Conservation (phyloP, 1,140 invertebrate genomes). For the Drosophila melanica region DNA sequence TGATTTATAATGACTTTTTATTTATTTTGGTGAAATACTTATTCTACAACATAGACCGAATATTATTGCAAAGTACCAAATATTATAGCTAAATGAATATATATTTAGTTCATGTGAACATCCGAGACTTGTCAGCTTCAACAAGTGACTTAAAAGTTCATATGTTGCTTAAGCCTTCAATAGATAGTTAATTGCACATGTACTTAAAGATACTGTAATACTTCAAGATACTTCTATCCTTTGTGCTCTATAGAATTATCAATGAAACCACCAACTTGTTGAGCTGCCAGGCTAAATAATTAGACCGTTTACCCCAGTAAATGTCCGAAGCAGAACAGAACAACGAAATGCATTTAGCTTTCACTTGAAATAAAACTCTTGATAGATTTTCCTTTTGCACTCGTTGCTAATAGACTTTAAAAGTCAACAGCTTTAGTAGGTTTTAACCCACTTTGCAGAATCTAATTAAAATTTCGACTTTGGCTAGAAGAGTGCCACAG, state of each 20-base stretch:
- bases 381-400: constrained; percentile 19
- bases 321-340: constrained; percentile 15
- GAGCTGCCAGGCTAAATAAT: constrained; percentile 26
- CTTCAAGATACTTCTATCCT: too few relatives aligned
- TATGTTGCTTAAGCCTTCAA: too few relatives aligned
- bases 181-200: too few relatives aligned
- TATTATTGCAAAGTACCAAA: too few relatives aligned
- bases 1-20: too few relatives aligned
- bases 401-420: constrained; percentile 8
- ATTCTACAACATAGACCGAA: too few relatives aligned
- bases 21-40: too few relatives aligned
- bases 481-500: neutral
- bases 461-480: constrained; percentile 72
- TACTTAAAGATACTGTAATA: too few relatives aligned
- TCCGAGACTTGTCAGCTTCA: too few relatives aligned
- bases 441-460: constrained; percentile 42
- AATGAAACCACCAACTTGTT: neutral
- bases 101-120: too few relatives aligned
- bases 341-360: constrained; percentile 29
- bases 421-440: constrained; percentile 3
- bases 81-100: too few relatives aligned
- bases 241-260: neutral
- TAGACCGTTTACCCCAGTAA: constrained; percentile 22
- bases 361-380: constrained; percentile 32
- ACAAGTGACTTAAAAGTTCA: too few relatives aligned